These are phyloP conservation scores for Pteronotus mesoamericanus DNA, from an alignment of 2,797 vertebrate genomes.

Conservation along the genomic window DNA sequence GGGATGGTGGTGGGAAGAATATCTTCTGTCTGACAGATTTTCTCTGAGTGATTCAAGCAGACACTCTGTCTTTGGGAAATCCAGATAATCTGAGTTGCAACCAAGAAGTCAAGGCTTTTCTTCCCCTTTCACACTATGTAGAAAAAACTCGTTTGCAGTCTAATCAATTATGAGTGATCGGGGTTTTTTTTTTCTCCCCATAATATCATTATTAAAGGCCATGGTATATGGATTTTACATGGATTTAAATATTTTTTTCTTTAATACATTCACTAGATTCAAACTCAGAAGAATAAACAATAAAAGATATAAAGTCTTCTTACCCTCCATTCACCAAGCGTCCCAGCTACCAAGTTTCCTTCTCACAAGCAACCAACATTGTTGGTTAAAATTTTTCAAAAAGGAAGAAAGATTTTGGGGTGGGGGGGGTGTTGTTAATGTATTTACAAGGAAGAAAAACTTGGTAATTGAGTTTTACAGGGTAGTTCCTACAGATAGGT, in stretches of 20 bases:
- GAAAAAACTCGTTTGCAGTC: not conserved
- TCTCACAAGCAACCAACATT: not conserved
- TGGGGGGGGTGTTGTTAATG: too few species aligned
- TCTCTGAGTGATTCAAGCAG: not conserved
- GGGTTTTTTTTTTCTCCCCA: not conserved
- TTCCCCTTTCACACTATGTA: not conserved
- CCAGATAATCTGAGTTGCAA: not conserved
- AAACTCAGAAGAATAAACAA: not conserved
- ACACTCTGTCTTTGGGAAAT: not conserved
- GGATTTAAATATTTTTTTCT: not conserved
- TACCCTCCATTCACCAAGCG: not conserved
- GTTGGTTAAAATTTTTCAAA: not conserved
- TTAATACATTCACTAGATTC: not conserved
- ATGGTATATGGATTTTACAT: not conserved
- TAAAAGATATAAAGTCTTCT: not conserved
- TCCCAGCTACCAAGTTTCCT: not conserved
- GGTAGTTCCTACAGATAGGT: not conserved
- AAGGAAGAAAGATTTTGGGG: not conserved
- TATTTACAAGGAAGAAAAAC: slow-evolving; percentile 28
- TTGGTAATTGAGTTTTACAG: slow-evolving; percentile 30
- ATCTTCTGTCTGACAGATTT: slow-evolving; percentile 28
- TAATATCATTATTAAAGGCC: not conserved
- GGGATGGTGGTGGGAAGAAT: not conserved
- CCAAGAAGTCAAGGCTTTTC: not conserved
- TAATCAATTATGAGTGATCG: not conserved